Conservation (phyloP, 2,113 vertebrate species). For the Sander vitreus region DNA sequence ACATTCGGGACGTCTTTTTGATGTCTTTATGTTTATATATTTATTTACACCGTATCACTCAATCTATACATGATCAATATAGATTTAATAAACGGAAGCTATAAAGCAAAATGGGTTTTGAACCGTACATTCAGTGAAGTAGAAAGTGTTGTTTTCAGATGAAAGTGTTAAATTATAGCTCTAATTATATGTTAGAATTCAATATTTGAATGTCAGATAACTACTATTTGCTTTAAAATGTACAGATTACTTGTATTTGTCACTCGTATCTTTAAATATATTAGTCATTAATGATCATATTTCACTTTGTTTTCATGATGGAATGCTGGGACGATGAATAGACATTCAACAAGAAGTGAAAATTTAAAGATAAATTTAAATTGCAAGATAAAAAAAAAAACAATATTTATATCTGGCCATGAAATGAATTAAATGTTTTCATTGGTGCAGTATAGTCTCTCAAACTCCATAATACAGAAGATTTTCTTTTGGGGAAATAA, state of each 20-base stretch:
- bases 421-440: background rate
- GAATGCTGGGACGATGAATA: too few relatives aligned
- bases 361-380: background rate
- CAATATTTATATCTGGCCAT: background rate
- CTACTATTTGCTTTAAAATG: background rate
- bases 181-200: background rate
- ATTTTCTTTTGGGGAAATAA: constrained; percentile 28
- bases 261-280: background rate
- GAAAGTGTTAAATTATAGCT: background rate
- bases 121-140: background rate
- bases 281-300: background rate
- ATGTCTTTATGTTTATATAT: background rate
- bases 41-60: background rate
- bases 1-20: background rate
- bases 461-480: constrained; percentile 1
- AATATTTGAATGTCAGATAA: background rate
- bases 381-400: background rate
- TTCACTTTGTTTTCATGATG: background rate
- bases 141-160: background rate
- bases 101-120: background rate
- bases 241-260: background rate
- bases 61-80: background rate
- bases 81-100: background rate
- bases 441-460: background rate
- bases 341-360: background rate